phyloP scores from a whole-genome alignment of 2,888 invertebrate genomes.

The Euzophera pinguis region DNA sequence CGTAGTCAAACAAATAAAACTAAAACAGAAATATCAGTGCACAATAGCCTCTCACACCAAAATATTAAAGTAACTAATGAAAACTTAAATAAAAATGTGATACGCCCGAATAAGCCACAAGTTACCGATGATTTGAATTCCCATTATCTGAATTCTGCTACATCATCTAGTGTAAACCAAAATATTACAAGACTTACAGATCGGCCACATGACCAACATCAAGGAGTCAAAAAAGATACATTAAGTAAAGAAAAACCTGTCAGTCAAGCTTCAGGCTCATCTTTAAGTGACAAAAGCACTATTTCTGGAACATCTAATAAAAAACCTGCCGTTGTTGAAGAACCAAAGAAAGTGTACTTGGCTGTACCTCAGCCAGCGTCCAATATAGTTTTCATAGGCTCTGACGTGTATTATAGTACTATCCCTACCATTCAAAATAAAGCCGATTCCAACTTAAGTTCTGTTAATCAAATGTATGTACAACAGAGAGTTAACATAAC shows the following conservation, averaged over 20 bases:
- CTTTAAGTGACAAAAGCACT: background rate
- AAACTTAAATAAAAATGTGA: background rate
- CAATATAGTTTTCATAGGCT: constrained; percentile 48
- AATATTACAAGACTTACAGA: background rate
- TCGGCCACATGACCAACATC: background rate
- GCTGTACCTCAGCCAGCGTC: constrained; percentile 30
- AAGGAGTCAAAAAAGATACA: background rate
- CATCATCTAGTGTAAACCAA: background rate
- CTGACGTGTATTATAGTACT: constrained; percentile 46
- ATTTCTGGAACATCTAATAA: background rate
- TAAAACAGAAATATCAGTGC: background rate
- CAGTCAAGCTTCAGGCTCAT: background rate
- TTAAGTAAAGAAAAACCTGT: background rate
- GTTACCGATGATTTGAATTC: background rate
- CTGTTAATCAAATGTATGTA: constrained; percentile 33
- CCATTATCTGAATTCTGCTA: background rate
- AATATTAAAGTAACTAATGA: background rate
- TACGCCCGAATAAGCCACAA: background rate
- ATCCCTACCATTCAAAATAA: constrained; percentile 34
- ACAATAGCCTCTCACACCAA: background rate
- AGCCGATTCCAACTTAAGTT: constrained; percentile 22
- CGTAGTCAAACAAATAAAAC: background rate
- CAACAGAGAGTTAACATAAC: constrained; percentile 40
- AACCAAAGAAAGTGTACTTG: constrained; percentile 32
- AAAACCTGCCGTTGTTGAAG: constrained; percentile 9